Evolutionary conservation across 2,888 invertebrate species (phyloP).

Genomic region (Xestobium rufovillosum): DNA sequence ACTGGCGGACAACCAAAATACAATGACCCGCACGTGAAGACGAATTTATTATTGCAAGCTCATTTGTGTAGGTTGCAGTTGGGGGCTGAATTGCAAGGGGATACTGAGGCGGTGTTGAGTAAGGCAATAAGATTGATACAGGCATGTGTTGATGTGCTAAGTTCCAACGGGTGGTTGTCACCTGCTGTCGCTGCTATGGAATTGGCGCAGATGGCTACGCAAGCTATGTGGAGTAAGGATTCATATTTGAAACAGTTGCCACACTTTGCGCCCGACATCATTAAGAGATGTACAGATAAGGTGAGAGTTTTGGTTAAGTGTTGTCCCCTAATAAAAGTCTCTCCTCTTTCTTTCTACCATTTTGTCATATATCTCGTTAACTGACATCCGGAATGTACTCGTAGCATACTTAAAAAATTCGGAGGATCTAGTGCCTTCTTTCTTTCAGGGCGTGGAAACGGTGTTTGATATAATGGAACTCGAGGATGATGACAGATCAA

Average conservation of each 20-base stretch:
- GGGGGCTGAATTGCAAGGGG: slow-evolving; percentile 93
- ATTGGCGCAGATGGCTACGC: slow-evolving; percentile 98
- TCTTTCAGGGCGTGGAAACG: slow-evolving; percentile 65
- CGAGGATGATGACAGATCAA: slow-evolving; percentile 81
- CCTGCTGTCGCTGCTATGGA: slow-evolving; percentile 99
- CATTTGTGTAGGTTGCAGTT: slow-evolving; percentile 91
- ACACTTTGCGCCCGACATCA: slow-evolving; percentile 82
- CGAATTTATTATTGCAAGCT: slow-evolving; percentile 90
- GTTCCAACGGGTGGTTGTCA: slow-evolving; percentile 95
- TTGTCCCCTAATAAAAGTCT: too few species aligned
- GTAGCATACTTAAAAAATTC: too few species aligned
- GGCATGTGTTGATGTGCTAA: slow-evolving; percentile 92
- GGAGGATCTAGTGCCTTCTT: too few species aligned
- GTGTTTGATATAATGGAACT: slow-evolving; percentile 95
- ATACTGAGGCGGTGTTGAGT: slow-evolving; percentile 83
- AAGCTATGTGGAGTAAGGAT: slow-evolving; percentile 99
- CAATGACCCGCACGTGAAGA: slow-evolving; percentile 96
- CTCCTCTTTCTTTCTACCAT: too few species aligned
- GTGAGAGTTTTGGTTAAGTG: too few species aligned
- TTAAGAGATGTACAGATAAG: slow-evolving; percentile 87
- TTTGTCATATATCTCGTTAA: too few species aligned
- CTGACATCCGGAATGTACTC: too few species aligned
- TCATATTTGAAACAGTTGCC: slow-evolving; percentile 95
- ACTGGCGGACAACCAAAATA: slow-evolving; percentile 64
- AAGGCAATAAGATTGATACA: slow-evolving; percentile 81